Evolutionary conservation across 2,797 vertebrate genomes (phyloP), one percentile per base, ranked within the genome.

Genomic region (Peromyscus attwateri): DNA sequence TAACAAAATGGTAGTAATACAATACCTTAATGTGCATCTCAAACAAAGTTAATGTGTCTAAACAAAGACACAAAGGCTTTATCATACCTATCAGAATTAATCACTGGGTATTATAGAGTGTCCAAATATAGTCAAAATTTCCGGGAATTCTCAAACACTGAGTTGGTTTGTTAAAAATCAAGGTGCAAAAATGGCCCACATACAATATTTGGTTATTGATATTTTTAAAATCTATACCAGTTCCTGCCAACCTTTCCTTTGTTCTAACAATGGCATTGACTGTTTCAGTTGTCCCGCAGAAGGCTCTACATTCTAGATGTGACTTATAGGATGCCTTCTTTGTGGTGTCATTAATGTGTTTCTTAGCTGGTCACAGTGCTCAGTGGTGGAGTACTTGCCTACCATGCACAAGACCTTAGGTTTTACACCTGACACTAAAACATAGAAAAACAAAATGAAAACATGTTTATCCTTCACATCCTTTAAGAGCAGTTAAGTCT

Each of bases 51-150:
- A 71, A 49, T 90, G 71, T 92, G 46, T 40, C 37, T 94, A 85
- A 52, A 52, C 6, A 68, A 52, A 94, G 84, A 82, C 73, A 77
- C 4, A 85, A 82, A 12, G 66, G 52, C 25, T 55, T 95, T 80
- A 83, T 83, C 68, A 89, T 71, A 91, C 19, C 62, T 95, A 89
- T 76, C 14, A 91, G 91, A 94, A 89, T 93, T 82, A 97, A 87
- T 87, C 66, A 31, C 6, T 89, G 92, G 37, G 25, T 66, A 71
- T 89, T 91, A 52, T 95, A 25, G 76, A 89, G 73, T 91, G 62
- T 19, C n/a, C 49, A 88, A 75, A 46, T 19, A 71, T 57, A 84
- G 73, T 83, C 49, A 80, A 57, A 80, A 91, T 89, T 93, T n/a
- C 52, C 29, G 37, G 4, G 27, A 52, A 89, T 43, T 90, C 64